Base-by-base conservation (phyloP, 2,888 invertebrate genomes). In the Diabrotica balteata region DNA sequence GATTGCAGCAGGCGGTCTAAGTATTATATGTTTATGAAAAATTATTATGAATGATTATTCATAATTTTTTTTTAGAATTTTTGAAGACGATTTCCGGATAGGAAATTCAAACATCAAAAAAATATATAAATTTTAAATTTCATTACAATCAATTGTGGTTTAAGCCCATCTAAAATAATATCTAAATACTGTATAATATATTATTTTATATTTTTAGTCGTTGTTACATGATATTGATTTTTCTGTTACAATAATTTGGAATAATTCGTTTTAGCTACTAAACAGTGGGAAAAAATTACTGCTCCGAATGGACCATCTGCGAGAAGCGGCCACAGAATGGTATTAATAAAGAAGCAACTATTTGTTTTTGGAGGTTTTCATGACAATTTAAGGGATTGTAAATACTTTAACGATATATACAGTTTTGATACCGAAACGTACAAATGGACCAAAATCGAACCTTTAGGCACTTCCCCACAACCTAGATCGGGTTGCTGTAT, bases 301-400 rank as follows among this genome's bases (percentile, higher is more conserved):
- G 86, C 89, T 17, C 82, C 89, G 2, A 89, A 90, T 74, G 95
- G 93, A 0, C 97, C 97, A 0, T 91, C 92, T n/a, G 88, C 95
- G 0, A 85, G 94, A 68, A 93, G 93, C 84, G 92, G 97, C 0
- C 97, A 97, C 83, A 87, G 97, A 68, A 97, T 97, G 96, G 89
- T 90, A 2, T 87, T 88, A 1, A 81, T 90, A 1, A 94, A 94
- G 73, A 94, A 93, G 74, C 90, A 90, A 76, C 83, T 97, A 1
- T 85, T 95, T 70, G 86, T 97, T 7, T 97, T 97, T 86, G 97
- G 97, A 0, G 97, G 97, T 0, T 97, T 96, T 83, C 90, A 93
- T 79, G 97, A 97, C 84, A 96, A 95, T 82, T 88, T 92, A 1
- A 87, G 93, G 65, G 92, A 93, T 69, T 96, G 92, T 81, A 91